Conservation (phyloP, 1,140 invertebrate species). For the Temnothorax longispinosus region DNA sequence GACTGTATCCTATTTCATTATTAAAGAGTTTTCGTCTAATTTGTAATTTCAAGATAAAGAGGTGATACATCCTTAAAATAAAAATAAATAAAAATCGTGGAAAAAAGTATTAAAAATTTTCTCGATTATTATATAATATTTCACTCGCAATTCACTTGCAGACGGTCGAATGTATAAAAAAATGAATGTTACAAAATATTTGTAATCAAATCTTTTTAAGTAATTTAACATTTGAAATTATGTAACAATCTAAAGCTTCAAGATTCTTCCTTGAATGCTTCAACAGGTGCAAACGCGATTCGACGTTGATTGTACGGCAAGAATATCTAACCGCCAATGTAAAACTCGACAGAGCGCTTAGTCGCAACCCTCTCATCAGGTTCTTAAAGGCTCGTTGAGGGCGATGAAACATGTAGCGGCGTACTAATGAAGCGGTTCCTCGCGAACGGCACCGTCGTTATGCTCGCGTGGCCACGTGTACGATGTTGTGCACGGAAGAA, state of each 20-base stretch:
- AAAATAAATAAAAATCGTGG: background rate
- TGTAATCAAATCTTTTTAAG: background rate
- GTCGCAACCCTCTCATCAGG: constrained; percentile 32
- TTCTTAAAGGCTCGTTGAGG: constrained; percentile 41
- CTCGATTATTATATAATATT: background rate
- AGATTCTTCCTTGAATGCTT: background rate
- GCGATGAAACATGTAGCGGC: constrained; percentile 43
- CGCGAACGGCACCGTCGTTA: constrained; percentile 26
- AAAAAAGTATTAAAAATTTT: background rate
- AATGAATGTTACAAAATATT: background rate
- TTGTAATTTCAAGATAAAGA: background rate
- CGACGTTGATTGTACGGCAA: background rate
- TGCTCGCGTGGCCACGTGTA: constrained; percentile 12
- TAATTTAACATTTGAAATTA: constrained; percentile 5
- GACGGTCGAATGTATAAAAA: background rate
- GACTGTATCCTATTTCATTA: background rate
- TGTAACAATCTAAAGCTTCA: background rate
- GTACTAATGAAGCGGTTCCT: constrained; percentile 56
- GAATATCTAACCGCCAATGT: background rate
- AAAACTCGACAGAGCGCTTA: constrained; percentile 27
- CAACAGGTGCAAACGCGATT: constrained; percentile 11
- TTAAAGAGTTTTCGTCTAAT: background rate
- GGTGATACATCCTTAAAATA: background rate
- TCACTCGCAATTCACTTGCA: background rate
- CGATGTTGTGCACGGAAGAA: background rate